Conservation (phyloP, 2,888 invertebrate genomes). For the Rhingia campestris region DNA sequence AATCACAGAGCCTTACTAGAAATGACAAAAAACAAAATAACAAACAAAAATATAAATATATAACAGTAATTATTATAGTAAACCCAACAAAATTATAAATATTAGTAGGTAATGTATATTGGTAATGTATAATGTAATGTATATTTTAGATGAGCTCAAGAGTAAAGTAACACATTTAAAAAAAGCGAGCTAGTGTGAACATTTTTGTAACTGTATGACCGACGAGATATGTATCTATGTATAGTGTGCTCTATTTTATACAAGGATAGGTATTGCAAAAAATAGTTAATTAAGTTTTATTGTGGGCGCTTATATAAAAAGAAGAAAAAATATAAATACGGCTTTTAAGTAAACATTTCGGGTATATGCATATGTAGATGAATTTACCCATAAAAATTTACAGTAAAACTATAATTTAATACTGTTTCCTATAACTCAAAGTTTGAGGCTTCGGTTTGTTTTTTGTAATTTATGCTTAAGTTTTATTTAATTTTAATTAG, state of each 20-base stretch:
- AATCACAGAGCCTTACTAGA: conserved; percentile 76
- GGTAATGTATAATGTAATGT: conserved; percentile 64
- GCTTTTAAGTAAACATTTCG: conserved; percentile 53
- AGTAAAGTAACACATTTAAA: conserved; percentile 9
- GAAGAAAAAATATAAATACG: conserved; percentile 8
- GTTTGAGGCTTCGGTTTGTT: conserved; percentile 19
- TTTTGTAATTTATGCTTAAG: conserved; percentile 25
- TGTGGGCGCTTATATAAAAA: conserved; percentile 44
- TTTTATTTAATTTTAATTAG: background rate
- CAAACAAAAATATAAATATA: conserved; percentile 36
- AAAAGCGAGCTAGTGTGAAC: conserved; percentile 36
- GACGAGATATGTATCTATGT: conserved; percentile 52
- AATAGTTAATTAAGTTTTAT: background rate
- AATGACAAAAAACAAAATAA: conserved; percentile 49
- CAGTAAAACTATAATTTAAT: conserved; percentile 28
- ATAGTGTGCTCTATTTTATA: conserved; percentile 72
- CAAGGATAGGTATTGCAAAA: conserved; percentile 37
- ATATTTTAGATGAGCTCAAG: conserved; percentile 66
- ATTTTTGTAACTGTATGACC: conserved; percentile 49
- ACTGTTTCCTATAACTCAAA: conserved; percentile 29
- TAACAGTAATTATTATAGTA: conserved; percentile 35
- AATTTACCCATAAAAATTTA: conserved; percentile 30
- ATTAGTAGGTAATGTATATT: conserved; percentile 50
- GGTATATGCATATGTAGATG: conserved; percentile 36
- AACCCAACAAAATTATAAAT: conserved; percentile 47